These are phyloP conservation scores for Petrocephalus zakoni DNA, from an alignment of 2,113 vertebrate genomes.

Conservation along the genomic window DNA sequence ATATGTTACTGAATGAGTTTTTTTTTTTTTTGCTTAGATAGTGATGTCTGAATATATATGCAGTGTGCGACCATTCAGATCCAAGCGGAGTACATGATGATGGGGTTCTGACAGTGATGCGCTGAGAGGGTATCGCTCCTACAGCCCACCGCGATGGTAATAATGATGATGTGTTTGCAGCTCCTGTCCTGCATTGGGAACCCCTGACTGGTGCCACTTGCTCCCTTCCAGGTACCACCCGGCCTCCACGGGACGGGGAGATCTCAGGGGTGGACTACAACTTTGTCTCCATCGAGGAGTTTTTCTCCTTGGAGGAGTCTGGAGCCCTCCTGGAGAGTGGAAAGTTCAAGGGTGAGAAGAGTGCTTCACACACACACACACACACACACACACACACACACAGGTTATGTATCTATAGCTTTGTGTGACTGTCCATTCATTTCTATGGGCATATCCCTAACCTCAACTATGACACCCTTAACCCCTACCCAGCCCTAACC, in stretches of 20 bases:
- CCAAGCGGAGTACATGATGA: background rate
- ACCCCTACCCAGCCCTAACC: too few relatives aligned
- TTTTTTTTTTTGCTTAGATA: background rate
- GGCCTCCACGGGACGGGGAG: constrained; percentile 59
- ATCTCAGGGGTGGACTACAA: constrained; percentile 65
- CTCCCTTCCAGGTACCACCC: constrained; percentile 53
- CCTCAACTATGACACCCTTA: too few relatives aligned
- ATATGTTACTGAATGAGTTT: background rate
- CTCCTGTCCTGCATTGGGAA: background rate
- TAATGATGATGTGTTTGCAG: too few relatives aligned
- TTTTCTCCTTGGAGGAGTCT: constrained; percentile 63
- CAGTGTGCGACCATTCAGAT: background rate
- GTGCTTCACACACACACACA: background rate
- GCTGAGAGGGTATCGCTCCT: background rate
- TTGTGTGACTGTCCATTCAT: background rate
- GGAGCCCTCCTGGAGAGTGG: constrained; percentile 65
- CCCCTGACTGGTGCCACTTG: background rate
- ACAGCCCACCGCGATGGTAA: background rate
- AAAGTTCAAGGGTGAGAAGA: constrained; percentile 59
- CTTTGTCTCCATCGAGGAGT: constrained; percentile 64
- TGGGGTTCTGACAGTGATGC: background rate
- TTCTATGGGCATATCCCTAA: background rate
- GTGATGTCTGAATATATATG: background rate
- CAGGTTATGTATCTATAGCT: background rate
- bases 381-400: background rate